Evolutionary conservation across 2,113 vertebrate species (phyloP).

Genomic region (Psammodynastes pulverulentus): DNA sequence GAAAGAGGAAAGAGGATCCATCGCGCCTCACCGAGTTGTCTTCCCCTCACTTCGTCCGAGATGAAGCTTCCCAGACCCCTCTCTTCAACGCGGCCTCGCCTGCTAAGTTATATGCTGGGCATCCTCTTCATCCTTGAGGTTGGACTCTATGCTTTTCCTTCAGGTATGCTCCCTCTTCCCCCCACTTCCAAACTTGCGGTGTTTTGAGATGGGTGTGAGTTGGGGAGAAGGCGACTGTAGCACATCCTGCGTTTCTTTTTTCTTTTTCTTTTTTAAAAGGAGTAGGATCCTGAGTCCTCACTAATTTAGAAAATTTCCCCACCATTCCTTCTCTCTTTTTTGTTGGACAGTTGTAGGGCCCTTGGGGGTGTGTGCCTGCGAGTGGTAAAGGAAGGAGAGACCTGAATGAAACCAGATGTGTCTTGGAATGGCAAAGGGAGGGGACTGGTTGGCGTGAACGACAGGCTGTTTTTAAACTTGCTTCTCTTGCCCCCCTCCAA

Average conservation of each 20-base stretch:
- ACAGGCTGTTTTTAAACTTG: not conserved
- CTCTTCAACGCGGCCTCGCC: not conserved
- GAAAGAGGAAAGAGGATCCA: not conserved
- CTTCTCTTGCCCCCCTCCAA: not conserved
- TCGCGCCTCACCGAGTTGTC: too few species aligned
- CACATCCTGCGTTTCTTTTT: not conserved
- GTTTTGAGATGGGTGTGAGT: too few species aligned
- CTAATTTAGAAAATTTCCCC: not conserved
- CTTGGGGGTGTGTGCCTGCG: not conserved
- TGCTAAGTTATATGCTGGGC: not conserved
- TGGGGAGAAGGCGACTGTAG: not conserved
- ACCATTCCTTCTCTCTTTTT: not conserved
- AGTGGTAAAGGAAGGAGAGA: not conserved
- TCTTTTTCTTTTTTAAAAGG: too few species aligned
- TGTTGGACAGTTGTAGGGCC: not conserved
- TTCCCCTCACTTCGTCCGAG: not conserved
- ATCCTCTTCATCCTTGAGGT: not conserved
- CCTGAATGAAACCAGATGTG: conserved; percentile 33
- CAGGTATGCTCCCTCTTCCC: not conserved
- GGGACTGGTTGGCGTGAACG: not conserved
- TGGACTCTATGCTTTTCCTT: not conserved
- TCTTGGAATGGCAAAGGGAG: conserved; percentile 20
- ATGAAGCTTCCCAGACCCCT: not conserved
- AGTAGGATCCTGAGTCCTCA: not conserved
- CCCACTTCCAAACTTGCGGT: not conserved